Evolutionary conservation across 2,113 vertebrate genomes (phyloP).

Genomic region (Numenius arquata): DNA sequence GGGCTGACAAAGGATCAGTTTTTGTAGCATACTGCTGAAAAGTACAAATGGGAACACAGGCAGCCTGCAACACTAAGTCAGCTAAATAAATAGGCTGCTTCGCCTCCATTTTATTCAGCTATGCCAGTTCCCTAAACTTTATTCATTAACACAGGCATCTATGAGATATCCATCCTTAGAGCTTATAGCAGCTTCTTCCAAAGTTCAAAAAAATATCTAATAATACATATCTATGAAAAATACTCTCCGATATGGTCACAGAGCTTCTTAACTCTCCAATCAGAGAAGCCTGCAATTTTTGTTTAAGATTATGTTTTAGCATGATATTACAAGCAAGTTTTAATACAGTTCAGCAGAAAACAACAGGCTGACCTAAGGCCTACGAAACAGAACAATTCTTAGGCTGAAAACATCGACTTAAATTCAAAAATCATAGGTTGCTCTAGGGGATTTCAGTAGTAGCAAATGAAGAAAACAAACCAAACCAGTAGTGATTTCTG

Average conservation of each 20-base stretch:
- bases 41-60: not conserved
- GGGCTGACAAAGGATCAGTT: constrained; percentile 40
- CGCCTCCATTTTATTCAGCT: constrained; percentile 20
- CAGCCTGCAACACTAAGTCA: not conserved
- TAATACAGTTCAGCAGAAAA: not conserved
- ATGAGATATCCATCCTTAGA: not conserved
- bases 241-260: not conserved
- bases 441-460: not conserved
- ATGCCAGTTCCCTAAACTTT: not conserved
- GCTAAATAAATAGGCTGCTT: constrained; percentile 12
- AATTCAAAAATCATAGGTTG: not conserved
- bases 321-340: not conserved
- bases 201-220: not conserved
- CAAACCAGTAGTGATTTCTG: not conserved
- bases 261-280: not conserved
- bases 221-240: not conserved
- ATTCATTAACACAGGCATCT: not conserved
- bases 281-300: not conserved
- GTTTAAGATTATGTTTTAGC: not conserved
- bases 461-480: not conserved
- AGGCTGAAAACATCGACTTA: not conserved
- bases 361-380: not conserved
- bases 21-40: constrained; percentile 22
- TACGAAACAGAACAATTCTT: not conserved
- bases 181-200: not conserved